A percentile compares a stretch with the other conserved stretches of the same genome.
Evolutionary conservation across 2,113 vertebrate genomes (phyloP).

Genomic region (Pseudorasbora parva): DNA sequence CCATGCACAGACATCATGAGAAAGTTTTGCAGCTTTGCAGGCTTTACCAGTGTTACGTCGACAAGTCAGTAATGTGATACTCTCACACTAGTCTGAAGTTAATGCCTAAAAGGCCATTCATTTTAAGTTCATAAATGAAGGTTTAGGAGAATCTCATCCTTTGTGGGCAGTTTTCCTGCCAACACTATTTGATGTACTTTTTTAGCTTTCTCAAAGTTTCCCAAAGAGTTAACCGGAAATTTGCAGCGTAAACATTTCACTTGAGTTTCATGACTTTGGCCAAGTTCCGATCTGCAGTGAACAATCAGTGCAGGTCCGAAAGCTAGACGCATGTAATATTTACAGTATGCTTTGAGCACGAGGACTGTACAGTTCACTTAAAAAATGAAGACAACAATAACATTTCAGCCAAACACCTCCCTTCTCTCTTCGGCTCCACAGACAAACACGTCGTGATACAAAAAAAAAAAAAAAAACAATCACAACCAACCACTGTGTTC

Average conservation of each 20-base stretch:
- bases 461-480: conserved; percentile 44
- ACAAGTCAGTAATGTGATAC: no score
- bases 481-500: conserved; percentile 51
- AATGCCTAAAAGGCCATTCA: no score
- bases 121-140: no score
- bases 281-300: conserved; percentile 8
- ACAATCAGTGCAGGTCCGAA: neutral
- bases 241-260: conserved; percentile 42
- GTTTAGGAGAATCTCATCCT: no score
- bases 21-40: neutral
- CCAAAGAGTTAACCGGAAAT: conserved; percentile 34
- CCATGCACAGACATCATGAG: neutral
- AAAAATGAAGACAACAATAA: neutral
- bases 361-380: neutral
- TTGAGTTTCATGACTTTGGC: conserved; percentile 25
- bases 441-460: conserved; percentile 29
- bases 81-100: no score
- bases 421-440: neutral
- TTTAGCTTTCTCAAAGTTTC: neutral
- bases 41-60: neutral
- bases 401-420: neutral
- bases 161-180: neutral
- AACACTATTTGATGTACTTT: neutral
- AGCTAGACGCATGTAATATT: neutral
- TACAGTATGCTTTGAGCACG: neutral